Percentiles rank a stretch among this genome's conserved stretches.
Evolutionary conservation across 2,113 vertebrate genomes (phyloP).

Genomic region (Gymnogyps californianus): DNA sequence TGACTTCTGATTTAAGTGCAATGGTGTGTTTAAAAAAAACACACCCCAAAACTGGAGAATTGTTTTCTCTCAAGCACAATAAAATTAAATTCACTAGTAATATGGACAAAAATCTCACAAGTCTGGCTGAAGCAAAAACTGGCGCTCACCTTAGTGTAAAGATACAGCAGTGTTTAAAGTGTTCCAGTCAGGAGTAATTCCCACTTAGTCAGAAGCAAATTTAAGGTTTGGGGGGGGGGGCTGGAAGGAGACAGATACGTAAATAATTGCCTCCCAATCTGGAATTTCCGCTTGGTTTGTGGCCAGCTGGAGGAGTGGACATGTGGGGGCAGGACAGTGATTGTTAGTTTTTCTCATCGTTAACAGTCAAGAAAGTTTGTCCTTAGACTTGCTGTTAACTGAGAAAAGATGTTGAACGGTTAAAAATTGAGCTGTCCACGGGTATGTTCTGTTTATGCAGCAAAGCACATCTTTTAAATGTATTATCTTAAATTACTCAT

Average conservation of each 20-base stretch:
- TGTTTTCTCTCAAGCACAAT: neutral
- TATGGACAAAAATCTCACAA: neutral
- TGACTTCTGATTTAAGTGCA: neutral
- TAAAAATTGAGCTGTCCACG: neutral
- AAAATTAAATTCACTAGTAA: neutral
- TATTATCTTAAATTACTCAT: neutral
- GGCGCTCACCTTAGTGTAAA: neutral
- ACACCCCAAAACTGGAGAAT: neutral
- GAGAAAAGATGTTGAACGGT: neutral
- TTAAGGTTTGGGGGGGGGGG: neutral
- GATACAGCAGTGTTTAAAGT: neutral
- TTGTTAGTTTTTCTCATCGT: constrained; percentile 24
- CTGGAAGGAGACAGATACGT: neutral
- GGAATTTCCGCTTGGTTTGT: constrained; percentile 51
- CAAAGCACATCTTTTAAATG: neutral
- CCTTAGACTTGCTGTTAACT: neutral
- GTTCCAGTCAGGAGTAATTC: neutral
- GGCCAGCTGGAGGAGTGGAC: constrained; percentile 8
- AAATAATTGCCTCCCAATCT: constrained; percentile 28
- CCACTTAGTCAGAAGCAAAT: neutral
- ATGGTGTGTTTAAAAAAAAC: neutral
- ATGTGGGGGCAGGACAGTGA: neutral
- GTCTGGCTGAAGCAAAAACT: neutral
- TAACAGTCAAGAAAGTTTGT: constrained; percentile 30
- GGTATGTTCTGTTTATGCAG: neutral